These are phyloP conservation scores for Neria commutata DNA, from an alignment of 2,888 invertebrate genomes.

Conservation along the genomic window DNA sequence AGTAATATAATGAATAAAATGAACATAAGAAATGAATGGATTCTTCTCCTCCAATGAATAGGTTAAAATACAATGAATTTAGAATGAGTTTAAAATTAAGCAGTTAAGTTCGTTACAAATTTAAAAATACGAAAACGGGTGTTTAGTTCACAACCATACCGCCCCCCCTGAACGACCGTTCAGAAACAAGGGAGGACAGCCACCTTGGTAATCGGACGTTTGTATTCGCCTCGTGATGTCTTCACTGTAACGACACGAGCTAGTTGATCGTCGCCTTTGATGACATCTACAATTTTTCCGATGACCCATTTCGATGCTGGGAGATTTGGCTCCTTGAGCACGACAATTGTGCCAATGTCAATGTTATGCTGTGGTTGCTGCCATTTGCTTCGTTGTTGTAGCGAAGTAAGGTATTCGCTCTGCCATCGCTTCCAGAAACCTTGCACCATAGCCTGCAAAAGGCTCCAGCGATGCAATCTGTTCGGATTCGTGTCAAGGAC, in stretches of 20 bases:
- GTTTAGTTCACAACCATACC: conserved; percentile 21
- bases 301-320: conserved; percentile 27
- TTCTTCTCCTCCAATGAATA: no score
- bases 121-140: no score
- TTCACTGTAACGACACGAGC: conserved; percentile 25
- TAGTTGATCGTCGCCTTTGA: conserved; percentile 17
- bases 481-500: no score
- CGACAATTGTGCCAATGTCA: conserved; percentile 3
- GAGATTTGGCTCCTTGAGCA: conserved; percentile 27
- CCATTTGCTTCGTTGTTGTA: conserved; percentile 27
- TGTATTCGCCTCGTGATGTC: conserved; percentile 11
- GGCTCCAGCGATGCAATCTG: no score
- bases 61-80: no score
- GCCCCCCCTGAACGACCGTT: conserved; percentile 20
- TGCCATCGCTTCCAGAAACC: no score
- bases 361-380: conserved; percentile 9
- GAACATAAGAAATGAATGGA: no score
- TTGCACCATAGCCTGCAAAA: no score
- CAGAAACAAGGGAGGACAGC: conserved; percentile 14
- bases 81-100: no score
- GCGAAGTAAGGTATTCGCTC: no score
- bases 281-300: conserved; percentile 14
- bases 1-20: no score
- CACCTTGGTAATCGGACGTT: conserved; percentile 16
- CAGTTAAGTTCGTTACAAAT: no score